Evolutionary conservation across 2,888 invertebrate species (phyloP).

Genomic region (Chelonus formosanus): DNA sequence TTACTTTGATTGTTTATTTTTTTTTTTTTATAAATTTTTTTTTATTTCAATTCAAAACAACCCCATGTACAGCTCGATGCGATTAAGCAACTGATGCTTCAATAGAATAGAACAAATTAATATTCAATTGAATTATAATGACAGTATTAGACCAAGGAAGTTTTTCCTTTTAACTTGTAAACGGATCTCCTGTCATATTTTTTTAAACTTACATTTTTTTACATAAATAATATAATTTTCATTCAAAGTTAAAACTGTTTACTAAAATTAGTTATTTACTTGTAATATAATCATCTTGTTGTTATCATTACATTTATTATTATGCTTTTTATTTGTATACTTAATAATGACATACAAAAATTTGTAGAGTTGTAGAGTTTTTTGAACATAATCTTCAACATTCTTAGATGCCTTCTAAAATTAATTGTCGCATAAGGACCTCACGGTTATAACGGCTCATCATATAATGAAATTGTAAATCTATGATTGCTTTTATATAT

Average conservation of each 20-base stretch:
- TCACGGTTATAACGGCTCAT: constrained; percentile 44
- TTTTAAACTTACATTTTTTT: constrained; percentile 37
- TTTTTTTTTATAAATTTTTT: too few relatives aligned
- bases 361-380: background rate
- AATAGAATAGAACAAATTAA: constrained; percentile 50
- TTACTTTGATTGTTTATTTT: constrained; percentile 5
- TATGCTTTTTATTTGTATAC: too few relatives aligned
- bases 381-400: constrained; percentile 5
- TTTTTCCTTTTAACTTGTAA: constrained; percentile 35
- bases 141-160: constrained; percentile 51
- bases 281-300: too few relatives aligned
- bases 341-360: too few relatives aligned
- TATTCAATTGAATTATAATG: constrained; percentile 57
- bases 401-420: constrained; percentile 35
- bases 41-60: background rate
- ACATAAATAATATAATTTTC: too few relatives aligned
- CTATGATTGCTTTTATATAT: constrained; percentile 15
- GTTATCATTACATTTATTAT: too few relatives aligned
- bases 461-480: constrained; percentile 40
- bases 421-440: constrained; percentile 44
- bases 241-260: too few relatives aligned
- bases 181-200: constrained; percentile 39
- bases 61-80: background rate
- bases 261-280: too few relatives aligned
- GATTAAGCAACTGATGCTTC: constrained; percentile 44